Evolutionary conservation across 2,113 vertebrate genomes (phyloP).

Genomic region (Chlorocebus sabaeus): DNA sequence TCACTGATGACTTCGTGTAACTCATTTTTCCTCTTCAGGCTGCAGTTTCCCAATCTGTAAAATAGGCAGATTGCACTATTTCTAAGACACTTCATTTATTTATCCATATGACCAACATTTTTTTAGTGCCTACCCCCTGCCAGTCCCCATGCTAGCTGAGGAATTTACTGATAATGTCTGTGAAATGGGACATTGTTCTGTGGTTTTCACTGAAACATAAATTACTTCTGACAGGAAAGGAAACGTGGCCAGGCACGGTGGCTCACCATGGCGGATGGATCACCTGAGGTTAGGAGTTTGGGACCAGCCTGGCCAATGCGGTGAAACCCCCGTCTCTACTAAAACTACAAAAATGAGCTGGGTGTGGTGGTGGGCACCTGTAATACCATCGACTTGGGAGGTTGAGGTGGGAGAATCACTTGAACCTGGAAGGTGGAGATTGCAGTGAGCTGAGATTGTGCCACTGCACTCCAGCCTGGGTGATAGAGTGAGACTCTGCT

Average conservation of each 20-base stretch:
- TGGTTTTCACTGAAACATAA: neutral
- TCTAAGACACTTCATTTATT: neutral
- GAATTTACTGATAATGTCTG: neutral
- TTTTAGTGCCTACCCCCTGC: neutral
- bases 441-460: no score
- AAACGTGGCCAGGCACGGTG: neutral
- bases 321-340: no score
- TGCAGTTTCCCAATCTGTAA: neutral
- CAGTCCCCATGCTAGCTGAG: neutral
- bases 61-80: neutral
- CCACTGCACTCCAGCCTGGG: no score
- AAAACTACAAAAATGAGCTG: no score
- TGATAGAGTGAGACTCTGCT: no score
- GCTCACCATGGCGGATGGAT: no score
- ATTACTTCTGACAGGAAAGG: neutral
- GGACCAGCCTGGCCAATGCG: no score
- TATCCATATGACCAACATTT: neutral
- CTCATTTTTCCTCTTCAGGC: neutral
- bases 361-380: no score
- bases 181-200: neutral
- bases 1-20: neutral
- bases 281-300: no score
- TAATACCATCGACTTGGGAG: no score
- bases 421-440: no score
- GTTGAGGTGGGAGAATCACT: no score